A percentile compares a stretch with the other conserved stretches of the same genome.
Conservation (phyloP, 2,797 vertebrate genomes). For the Cichlasoma orientale region DNA sequence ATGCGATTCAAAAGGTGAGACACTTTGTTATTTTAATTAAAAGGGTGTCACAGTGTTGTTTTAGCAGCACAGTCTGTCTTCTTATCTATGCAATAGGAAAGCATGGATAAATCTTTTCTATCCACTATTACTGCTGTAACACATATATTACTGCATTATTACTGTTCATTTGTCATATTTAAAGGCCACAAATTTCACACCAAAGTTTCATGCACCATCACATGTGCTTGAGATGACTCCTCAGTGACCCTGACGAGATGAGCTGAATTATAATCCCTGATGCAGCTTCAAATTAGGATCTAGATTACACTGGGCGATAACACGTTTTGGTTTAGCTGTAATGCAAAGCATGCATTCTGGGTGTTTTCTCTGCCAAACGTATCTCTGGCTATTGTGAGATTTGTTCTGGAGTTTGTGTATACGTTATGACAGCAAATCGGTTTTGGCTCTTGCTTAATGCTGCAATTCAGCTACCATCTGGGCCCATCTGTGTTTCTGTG, state of each 20-base stretch:
- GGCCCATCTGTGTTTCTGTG: conserved; percentile 66
- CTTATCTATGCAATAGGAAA: neutral
- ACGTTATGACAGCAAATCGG: conserved; percentile 62
- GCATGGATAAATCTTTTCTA: conserved; percentile 28
- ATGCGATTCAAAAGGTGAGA: conserved; percentile 79
- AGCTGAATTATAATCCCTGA: conserved; percentile 58
- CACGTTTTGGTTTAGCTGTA: conserved; percentile 31
- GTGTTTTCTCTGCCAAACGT: conserved; percentile 7
- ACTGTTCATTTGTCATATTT: neutral
- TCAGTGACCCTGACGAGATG: conserved; percentile 25
- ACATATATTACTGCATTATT: conserved; percentile 1
- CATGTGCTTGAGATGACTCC: conserved; percentile 30
- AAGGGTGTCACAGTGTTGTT: conserved; percentile 6
- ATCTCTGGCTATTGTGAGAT: conserved; percentile 42
- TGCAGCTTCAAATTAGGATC: conserved; percentile 40
- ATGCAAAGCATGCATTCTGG: conserved; percentile 8
- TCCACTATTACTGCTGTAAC: conserved; percentile 5
- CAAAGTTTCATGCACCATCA: conserved; percentile 16
- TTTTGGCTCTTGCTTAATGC: conserved; percentile 58
- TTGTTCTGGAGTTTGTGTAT: conserved; percentile 45
- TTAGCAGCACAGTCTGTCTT: neutral
- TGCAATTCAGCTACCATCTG: conserved; percentile 72
- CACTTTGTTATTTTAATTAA: neutral
- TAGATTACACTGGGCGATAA: conserved; percentile 51
- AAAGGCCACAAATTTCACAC: neutral